Percentiles rank a stretch among this genome's conserved stretches.
Evolutionary conservation across 2,888 invertebrate genomes (phyloP).

Genomic region (Brachycybe producta): DNA sequence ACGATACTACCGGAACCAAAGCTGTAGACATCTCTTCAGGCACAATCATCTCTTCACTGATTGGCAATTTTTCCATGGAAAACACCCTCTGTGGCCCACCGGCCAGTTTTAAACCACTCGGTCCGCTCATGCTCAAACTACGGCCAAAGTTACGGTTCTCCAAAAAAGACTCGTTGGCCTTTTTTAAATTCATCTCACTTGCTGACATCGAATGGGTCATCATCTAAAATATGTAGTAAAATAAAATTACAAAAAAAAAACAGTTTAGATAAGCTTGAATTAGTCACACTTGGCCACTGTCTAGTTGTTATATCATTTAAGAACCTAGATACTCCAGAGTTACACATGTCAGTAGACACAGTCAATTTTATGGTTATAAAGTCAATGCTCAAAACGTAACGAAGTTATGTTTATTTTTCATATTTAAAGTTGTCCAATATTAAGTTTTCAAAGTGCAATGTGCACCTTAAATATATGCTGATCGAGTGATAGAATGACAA

Average conservation of each 20-base stretch:
- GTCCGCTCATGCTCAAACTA: slow-evolving; percentile 23
- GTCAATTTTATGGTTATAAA: too few species aligned
- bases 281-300: too few species aligned
- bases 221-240: slow-evolving; percentile 31
- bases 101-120: slow-evolving; percentile 15
- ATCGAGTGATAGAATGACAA: too few species aligned
- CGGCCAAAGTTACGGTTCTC: slow-evolving; percentile 21
- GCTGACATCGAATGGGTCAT: slow-evolving; percentile 38
- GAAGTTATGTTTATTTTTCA: too few species aligned
- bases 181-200: slow-evolving; percentile 72
- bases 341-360: too few species aligned
- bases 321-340: too few species aligned
- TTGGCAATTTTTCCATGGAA: slow-evolving; percentile 22
- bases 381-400: too few species aligned
- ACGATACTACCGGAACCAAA: background rate
- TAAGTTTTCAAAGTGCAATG: too few species aligned
- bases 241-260: background rate
- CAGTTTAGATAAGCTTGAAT: too few species aligned
- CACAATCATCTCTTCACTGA: slow-evolving; percentile 14
- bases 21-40: slow-evolving; percentile 5
- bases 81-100: slow-evolving; percentile 15
- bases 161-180: slow-evolving; percentile 23
- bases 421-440: too few species aligned
- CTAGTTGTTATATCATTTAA: too few species aligned
- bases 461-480: too few species aligned